Evolutionary conservation across 2,797 vertebrate genomes (phyloP).

Genomic region (Gallinago nigripennis): DNA sequence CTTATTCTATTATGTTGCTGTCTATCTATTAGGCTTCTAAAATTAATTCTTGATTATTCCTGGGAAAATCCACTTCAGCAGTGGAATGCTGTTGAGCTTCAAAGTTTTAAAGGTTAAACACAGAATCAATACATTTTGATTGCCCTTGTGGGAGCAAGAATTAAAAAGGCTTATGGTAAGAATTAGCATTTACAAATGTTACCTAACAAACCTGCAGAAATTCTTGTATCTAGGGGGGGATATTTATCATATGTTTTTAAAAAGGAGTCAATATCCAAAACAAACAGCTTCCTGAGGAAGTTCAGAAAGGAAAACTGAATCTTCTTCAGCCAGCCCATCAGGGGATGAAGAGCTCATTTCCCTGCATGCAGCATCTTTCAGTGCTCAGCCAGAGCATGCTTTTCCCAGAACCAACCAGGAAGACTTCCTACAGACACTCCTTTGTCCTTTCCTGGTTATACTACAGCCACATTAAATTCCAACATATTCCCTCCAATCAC

Average conservation of each 20-base stretch:
- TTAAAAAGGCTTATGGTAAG: neutral
- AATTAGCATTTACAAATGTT: neutral
- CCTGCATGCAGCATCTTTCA: neutral
- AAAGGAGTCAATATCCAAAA: neutral
- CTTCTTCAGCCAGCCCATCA: neutral
- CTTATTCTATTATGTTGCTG: neutral
- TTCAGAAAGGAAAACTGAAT: neutral
- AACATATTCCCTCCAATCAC: neutral
- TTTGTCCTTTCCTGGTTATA: neutral
- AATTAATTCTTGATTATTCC: neutral
- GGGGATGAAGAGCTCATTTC: neutral
- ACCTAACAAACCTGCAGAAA: neutral
- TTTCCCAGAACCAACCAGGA: neutral
- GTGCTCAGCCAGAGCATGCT: rapidly evolving
- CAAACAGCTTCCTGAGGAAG: slow-evolving; percentile 12
- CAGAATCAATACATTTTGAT: neutral
- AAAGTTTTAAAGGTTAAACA: neutral
- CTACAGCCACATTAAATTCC: neutral
- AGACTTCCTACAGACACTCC: neutral
- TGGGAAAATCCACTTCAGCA: neutral
- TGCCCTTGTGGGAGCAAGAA: neutral
- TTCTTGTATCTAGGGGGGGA: neutral
- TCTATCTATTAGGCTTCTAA: neutral
- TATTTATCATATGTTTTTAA: neutral
- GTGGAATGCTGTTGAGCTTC: neutral